Evolutionary conservation across 2,797 vertebrate genomes (phyloP).

Genomic region (Vireo griseus): DNA sequence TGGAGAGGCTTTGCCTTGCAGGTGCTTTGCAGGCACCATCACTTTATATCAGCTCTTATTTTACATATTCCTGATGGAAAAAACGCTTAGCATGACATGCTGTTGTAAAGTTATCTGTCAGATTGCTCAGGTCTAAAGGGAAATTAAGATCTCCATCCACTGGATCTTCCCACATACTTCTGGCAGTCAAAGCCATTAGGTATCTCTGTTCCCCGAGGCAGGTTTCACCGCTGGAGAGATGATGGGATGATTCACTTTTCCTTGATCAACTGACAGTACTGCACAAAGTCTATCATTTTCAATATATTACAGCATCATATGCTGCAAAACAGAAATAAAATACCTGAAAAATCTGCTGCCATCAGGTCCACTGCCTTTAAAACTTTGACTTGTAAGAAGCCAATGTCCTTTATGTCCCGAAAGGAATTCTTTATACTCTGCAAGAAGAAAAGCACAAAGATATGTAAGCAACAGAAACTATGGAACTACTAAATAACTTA

Average conservation of each 20-base stretch:
- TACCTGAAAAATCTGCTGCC: constrained; percentile 93
- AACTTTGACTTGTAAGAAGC: constrained; percentile 93
- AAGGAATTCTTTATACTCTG: constrained; percentile 85
- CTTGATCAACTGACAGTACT: neutral
- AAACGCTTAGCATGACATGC: neutral
- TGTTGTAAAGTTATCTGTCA: neutral
- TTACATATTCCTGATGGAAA: neutral
- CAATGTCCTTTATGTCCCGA: constrained; percentile 81
- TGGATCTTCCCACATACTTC: neutral
- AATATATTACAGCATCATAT: neutral
- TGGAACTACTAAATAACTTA: neutral
- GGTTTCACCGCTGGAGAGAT: neutral
- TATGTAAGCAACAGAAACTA: neutral
- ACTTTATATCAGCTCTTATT: neutral
- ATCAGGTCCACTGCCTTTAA: constrained; percentile 87
- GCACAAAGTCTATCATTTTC: neutral
- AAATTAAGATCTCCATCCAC: neutral
- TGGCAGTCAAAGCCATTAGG: neutral
- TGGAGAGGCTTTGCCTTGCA: neutral
- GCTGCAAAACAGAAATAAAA: neutral
- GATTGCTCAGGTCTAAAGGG: neutral
- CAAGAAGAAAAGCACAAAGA: neutral
- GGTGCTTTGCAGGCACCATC: neutral
- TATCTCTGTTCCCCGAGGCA: neutral
- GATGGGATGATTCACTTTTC: neutral